These are phyloP conservation scores for Agrenia bidenticulata DNA, from an alignment of 2,888 invertebrate species.

Conservation along the genomic window DNA sequence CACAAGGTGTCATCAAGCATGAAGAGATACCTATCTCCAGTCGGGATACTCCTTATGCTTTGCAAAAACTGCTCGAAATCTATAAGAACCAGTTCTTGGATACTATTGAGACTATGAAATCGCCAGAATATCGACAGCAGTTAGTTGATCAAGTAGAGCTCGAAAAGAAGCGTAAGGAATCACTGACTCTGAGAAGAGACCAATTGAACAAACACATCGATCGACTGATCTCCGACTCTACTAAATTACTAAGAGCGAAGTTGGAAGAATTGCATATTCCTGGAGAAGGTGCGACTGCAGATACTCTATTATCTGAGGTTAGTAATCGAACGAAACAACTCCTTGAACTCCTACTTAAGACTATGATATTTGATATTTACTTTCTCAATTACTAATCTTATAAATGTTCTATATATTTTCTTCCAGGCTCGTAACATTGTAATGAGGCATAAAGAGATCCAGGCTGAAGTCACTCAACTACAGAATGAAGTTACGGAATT, in stretches of 20 bases:
- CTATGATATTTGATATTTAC: not conserved
- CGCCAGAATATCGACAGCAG: conserved; percentile 70
- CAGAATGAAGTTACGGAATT: conserved; percentile 72
- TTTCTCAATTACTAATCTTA: not conserved
- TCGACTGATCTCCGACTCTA: conserved; percentile 87
- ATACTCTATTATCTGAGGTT: conserved; percentile 50
- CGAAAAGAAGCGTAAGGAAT: conserved; percentile 65
- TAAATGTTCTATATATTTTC: conserved; percentile 13
- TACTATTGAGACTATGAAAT: conserved; percentile 80
- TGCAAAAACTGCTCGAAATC: conserved; percentile 83
- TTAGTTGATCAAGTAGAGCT: conserved; percentile 75
- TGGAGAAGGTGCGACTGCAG: conserved; percentile 50
- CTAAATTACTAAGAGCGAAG: conserved; percentile 79
- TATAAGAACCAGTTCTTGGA: conserved; percentile 83
- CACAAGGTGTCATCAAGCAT: conserved; percentile 62
- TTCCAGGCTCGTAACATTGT: conserved; percentile 68
- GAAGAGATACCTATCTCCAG: conserved; percentile 81
- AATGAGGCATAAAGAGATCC: conserved; percentile 85
- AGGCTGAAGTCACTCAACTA: conserved; percentile 81
- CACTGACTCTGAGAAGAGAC: conserved; percentile 57
- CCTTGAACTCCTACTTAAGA: not conserved
- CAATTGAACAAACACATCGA: conserved; percentile 91
- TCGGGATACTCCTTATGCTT: conserved; percentile 78
- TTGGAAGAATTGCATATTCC: conserved; percentile 76
- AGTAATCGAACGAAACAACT: not conserved